These are phyloP conservation scores for Lacerta viridis DNA, from an alignment of 2,797 vertebrate genomes.

Conservation along the genomic window DNA sequence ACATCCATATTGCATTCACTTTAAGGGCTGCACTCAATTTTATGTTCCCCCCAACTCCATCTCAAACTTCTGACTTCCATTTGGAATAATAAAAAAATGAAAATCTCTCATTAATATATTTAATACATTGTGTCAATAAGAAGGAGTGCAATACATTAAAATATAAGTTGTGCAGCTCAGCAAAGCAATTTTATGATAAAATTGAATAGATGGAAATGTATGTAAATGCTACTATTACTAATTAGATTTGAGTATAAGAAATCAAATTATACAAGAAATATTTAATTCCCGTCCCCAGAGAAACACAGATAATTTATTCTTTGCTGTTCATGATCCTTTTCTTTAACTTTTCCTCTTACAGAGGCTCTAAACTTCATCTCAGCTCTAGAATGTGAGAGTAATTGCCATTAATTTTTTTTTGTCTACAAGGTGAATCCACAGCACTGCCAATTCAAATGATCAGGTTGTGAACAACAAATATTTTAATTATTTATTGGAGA, in stretches of 20 bases:
- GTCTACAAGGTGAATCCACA: not conserved
- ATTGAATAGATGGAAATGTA: conserved; percentile 67
- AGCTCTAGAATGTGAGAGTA: not conserved
- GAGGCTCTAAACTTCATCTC: not conserved
- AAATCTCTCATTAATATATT: not conserved
- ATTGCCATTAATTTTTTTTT: not conserved
- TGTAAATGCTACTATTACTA: conserved; percentile 74
- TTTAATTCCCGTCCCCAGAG: conserved; percentile 67
- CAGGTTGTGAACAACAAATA: not conserved
- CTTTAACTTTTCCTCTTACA: conserved; percentile 25
- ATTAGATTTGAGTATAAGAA: conserved; percentile 55
- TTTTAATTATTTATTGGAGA: conserved; percentile 1
- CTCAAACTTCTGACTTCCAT: not conserved
- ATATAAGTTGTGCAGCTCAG: not conserved
- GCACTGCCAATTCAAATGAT: not conserved
- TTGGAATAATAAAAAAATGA: not conserved
- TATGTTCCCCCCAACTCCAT: not conserved
- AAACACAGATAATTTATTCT: conserved; percentile 60
- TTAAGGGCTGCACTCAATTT: not conserved
- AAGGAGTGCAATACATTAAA: conserved; percentile 60
- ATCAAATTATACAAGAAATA: conserved; percentile 65
- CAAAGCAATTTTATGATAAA: conserved; percentile 60
- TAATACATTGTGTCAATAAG: conserved; percentile 6
- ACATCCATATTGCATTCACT: not conserved
- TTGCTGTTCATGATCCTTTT: conserved; percentile 16